Conservation (phyloP, 2,113 vertebrate species). For the Indicator indicator region DNA sequence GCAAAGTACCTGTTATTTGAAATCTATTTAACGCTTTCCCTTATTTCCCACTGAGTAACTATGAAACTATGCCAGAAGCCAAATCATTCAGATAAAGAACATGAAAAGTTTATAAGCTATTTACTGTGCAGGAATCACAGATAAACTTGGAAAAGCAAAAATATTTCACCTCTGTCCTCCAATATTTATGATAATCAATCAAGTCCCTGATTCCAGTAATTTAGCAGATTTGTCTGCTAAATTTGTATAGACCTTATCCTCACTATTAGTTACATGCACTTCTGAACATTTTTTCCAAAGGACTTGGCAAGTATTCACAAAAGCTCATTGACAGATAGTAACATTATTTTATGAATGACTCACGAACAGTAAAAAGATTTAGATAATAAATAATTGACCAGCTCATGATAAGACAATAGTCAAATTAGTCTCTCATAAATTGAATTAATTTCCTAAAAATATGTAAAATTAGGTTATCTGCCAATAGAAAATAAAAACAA, state of each 20-base stretch:
- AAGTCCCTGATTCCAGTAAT: neutral
- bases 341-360: constrained; percentile 57
- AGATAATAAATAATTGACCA: constrained; percentile 61
- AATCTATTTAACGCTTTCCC: neutral
- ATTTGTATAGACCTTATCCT: neutral
- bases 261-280: neutral
- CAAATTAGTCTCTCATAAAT: constrained; percentile 13
- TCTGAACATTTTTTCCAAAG: neutral
- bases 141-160: neutral
- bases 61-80: neutral
- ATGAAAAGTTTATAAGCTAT: neutral
- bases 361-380: constrained; percentile 58
- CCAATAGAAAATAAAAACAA: neutral
- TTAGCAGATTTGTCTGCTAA: neutral
- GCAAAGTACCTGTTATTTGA: neutral
- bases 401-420: constrained; percentile 2
- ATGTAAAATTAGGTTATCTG: neutral
- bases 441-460: neutral
- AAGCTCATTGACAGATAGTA: neutral
- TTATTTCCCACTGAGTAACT: neutral
- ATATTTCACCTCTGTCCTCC: neutral
- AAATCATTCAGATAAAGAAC: neutral
- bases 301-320: neutral
- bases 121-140: neutral
- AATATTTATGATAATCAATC: neutral